Evolutionary conservation across 1,140 invertebrate genomes (phyloP).

Genomic region (Ylistrum balloti): DNA sequence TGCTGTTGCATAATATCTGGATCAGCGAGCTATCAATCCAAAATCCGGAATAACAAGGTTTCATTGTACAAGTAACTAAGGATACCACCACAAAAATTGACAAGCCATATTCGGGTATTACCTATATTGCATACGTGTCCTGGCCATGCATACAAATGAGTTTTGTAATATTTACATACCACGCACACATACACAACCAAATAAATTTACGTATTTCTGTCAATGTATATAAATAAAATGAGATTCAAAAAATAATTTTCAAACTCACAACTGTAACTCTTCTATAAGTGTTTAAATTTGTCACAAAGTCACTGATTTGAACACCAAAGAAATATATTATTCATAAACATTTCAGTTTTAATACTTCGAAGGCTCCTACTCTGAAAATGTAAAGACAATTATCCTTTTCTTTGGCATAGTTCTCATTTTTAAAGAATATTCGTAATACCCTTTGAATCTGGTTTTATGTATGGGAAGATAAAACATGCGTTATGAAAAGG

Average conservation of each 20-base stretch:
- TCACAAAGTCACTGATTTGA: no score
- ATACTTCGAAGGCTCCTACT: no score
- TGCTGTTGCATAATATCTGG: neutral
- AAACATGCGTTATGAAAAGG: neutral
- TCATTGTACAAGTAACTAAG: neutral
- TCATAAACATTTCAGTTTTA: no score
- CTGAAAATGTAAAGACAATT: no score
- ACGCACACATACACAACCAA: neutral
- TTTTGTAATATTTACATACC: neutral
- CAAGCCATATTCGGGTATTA: neutral
- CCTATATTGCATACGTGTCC: slow-evolving; percentile 23
- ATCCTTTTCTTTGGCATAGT: neutral
- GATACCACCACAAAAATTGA: neutral
- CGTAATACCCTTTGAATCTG: neutral
- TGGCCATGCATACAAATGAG: slow-evolving; percentile 38
- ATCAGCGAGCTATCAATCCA: neutral
- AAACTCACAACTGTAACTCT: no score
- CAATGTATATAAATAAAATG: neutral
- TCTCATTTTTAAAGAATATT: neutral
- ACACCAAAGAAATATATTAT: no score
- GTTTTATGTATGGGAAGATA: neutral
- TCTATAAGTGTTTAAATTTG: no score
- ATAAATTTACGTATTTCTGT: neutral
- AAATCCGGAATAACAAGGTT: neutral
- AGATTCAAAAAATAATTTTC: neutral